Conservation (phyloP, 2,888 invertebrate genomes). For the Blomia tropicalis region DNA sequence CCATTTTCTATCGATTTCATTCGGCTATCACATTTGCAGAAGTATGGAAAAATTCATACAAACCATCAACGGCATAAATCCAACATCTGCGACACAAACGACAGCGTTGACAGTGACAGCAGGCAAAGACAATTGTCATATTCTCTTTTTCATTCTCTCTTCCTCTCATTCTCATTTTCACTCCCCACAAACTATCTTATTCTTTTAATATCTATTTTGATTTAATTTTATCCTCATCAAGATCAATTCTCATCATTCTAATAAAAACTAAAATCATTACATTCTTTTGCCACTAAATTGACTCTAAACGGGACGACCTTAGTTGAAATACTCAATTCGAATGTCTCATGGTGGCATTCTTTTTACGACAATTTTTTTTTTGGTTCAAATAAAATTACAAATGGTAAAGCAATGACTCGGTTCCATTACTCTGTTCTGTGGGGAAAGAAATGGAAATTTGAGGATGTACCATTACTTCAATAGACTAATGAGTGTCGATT, state of each 20-base stretch:
- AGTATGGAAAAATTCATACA: conserved; percentile 65
- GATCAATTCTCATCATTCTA: conserved; percentile 7
- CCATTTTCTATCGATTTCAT: conserved; percentile 91
- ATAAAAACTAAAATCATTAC: no score
- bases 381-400: no score
- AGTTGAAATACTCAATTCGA: no score
- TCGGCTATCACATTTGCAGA: conserved; percentile 84
- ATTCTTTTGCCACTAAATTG: no score
- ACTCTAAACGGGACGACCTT: no score
- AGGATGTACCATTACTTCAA: no score
- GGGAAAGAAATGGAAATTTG: no score
- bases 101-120: not conserved
- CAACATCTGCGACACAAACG: not conserved
- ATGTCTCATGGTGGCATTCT: no score
- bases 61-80: conserved; percentile 18
- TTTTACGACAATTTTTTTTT: no score
- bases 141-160: not conserved
- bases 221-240: conserved; percentile 8
- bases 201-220: conserved; percentile 7
- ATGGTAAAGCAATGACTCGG: no score
- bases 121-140: not conserved
- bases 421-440: no score
- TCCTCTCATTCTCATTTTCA: not conserved
- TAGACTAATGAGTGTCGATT: no score
- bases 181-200: not conserved